phyloP scores from a whole-genome alignment of 2,797 vertebrate species.

The Odontamblyopus rebecca region DNA sequence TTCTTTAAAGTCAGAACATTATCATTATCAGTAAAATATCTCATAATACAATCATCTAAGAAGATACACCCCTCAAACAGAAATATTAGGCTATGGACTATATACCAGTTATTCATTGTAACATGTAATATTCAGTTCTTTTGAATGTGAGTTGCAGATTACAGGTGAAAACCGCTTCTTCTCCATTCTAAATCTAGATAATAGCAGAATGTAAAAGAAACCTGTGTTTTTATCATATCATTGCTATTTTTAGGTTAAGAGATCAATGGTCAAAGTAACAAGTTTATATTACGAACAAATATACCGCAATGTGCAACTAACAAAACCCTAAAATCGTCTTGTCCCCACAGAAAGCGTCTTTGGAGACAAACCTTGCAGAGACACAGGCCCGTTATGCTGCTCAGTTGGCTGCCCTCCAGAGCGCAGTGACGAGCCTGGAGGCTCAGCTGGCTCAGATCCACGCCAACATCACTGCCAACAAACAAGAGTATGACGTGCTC shows the following conservation, averaged over 20 bases:
- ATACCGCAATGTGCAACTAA: not conserved
- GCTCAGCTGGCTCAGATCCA: conserved; percentile 81
- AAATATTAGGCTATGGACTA: too few relatives aligned
- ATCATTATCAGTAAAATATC: too few relatives aligned
- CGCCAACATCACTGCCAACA: conserved; percentile 79
- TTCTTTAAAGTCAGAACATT: not conserved
- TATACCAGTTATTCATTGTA: not conserved
- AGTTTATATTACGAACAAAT: not conserved
- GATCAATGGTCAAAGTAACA: not conserved
- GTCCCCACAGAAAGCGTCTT: conserved; percentile 67
- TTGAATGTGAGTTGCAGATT: not conserved
- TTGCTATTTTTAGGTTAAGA: not conserved
- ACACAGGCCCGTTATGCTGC: conserved; percentile 62
- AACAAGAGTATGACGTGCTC: conserved; percentile 84
- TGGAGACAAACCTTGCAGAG: conserved; percentile 71
- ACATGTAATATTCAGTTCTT: not conserved
- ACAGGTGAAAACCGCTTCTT: not conserved
- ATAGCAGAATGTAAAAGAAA: too few relatives aligned
- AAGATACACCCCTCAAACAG: not conserved
- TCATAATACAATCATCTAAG: not conserved
- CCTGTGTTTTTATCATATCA: not conserved
- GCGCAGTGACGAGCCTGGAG: conserved; percentile 82
- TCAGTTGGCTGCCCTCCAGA: conserved; percentile 71
- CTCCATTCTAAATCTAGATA: not conserved
- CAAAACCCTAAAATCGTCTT: not conserved